Conservation (phyloP, 2,888 invertebrate genomes). For the Lutraria lutraria region DNA sequence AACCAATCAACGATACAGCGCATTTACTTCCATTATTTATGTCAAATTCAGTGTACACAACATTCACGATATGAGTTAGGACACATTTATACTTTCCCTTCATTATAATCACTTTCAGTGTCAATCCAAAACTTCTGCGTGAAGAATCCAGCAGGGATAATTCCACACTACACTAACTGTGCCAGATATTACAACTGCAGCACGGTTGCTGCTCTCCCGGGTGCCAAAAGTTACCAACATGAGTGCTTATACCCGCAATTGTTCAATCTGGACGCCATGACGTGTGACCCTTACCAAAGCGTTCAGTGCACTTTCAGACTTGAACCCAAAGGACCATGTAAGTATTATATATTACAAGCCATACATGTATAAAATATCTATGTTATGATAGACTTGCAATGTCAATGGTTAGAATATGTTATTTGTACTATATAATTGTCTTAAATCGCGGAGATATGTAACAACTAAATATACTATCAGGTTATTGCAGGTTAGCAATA, state of each 20-base stretch:
- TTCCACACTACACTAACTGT: constrained; percentile 79
- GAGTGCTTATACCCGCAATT: constrained; percentile 77
- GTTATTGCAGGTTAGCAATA: too few species aligned
- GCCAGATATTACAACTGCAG: constrained; percentile 79
- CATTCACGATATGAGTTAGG: too few species aligned
- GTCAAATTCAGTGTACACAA: too few species aligned
- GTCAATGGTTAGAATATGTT: too few species aligned
- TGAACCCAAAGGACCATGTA: constrained; percentile 79
- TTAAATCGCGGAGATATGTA: too few species aligned
- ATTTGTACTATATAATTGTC: too few species aligned
- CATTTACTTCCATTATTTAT: too few species aligned
- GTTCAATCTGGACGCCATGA: constrained; percentile 72
- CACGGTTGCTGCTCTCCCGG: constrained; percentile 55
- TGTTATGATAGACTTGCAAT: not conserved
- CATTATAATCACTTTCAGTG: constrained; percentile 55
- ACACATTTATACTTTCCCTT: too few species aligned
- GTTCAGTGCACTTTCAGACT: constrained; percentile 76
- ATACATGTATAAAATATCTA: not conserved
- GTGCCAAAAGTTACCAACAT: constrained; percentile 70
- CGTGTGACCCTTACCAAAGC: constrained; percentile 70
- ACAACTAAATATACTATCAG: too few species aligned
- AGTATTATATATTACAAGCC: constrained; percentile 53
- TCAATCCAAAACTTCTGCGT: constrained; percentile 74
- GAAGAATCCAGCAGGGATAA: constrained; percentile 68
- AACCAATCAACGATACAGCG: too few species aligned